Evolutionary conservation across 2,113 vertebrate genomes (phyloP).

Genomic region (Pachyramphus minor): DNA sequence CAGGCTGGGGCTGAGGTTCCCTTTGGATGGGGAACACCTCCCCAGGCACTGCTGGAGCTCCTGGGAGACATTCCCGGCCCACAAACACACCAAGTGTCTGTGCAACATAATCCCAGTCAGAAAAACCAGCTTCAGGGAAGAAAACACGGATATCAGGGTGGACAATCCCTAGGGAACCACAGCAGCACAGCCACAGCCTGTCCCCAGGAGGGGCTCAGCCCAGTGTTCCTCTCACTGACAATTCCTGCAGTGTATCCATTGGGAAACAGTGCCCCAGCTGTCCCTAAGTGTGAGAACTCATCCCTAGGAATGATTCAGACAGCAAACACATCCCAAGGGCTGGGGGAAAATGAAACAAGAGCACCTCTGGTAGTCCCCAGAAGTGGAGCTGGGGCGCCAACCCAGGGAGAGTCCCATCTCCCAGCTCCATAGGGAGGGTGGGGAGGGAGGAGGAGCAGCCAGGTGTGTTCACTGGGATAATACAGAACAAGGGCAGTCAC

Average conservation of each 20-base stretch:
- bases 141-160: fast-evolving
- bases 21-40: not conserved
- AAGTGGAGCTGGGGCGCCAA: not conserved
- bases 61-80: not conserved
- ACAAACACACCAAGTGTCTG: not conserved
- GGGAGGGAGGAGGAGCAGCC: not conserved
- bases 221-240: fast-evolving
- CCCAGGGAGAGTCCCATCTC: fast-evolving
- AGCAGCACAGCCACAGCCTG: not conserved
- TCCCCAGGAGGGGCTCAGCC: not conserved
- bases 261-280: fast-evolving
- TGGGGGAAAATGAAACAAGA: not conserved
- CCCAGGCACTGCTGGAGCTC: not conserved
- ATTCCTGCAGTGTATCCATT: not conserved
- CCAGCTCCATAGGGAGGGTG: not conserved
- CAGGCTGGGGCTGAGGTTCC: not conserved
- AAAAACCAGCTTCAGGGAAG: not conserved
- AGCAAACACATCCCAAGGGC: not conserved
- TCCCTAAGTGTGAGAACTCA: fast-evolving
- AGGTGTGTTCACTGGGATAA: fast-evolving
- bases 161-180: not conserved
- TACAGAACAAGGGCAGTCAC: too few relatives aligned
- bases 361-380: not conserved
- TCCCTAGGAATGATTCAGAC: not conserved
- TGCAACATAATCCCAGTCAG: not conserved